Percentiles rank a stretch among this genome's conserved stretches.
These are phyloP conservation scores for Pyrrhia umbra DNA, from an alignment of 2,888 invertebrate species.

Conservation along the genomic window DNA sequence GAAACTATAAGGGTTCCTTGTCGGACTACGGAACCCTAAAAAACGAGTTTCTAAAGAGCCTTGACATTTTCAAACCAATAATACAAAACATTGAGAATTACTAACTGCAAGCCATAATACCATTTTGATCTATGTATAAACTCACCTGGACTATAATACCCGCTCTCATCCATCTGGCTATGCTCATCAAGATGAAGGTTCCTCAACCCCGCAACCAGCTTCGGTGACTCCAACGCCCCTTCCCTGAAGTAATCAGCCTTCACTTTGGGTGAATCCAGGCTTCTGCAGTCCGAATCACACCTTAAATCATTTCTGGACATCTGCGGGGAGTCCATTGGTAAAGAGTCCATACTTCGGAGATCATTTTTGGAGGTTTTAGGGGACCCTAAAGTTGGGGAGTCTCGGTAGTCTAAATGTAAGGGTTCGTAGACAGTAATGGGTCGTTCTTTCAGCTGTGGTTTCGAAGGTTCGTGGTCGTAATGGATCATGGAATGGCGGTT, in stretches of 20 bases:
- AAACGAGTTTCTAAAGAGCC: too few species aligned
- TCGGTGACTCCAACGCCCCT: slow-evolving; percentile 82
- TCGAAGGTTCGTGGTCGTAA: slow-evolving; percentile 84
- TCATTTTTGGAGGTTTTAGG: slow-evolving; percentile 85
- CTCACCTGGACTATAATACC: slow-evolving; percentile 87
- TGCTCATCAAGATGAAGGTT: slow-evolving; percentile 85
- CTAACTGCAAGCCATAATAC: too few species aligned
- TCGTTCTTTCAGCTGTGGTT: slow-evolving; percentile 83
- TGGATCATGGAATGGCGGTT: slow-evolving; percentile 89
- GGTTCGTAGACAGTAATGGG: slow-evolving; percentile 87
- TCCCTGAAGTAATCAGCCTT: slow-evolving; percentile 84
- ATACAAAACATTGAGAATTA: too few species aligned
- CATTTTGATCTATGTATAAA: too few species aligned
- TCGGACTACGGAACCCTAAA: too few species aligned
- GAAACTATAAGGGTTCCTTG: too few species aligned
- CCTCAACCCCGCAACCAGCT: slow-evolving; percentile 82
- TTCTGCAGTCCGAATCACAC: slow-evolving; percentile 83
- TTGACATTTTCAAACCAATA: too few species aligned
- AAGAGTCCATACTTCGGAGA: slow-evolving; percentile 82
- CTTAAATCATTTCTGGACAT: slow-evolving; percentile 82
- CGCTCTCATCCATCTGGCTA: slow-evolving; percentile 88
- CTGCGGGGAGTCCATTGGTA: slow-evolving; percentile 85
- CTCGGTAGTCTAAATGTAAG: slow-evolving; percentile 84
- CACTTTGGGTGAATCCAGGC: slow-evolving; percentile 84
- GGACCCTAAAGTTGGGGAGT: slow-evolving; percentile 83